Base-by-base conservation (phyloP, 1,140 invertebrate species). In the Drosophila lowei region DNA sequence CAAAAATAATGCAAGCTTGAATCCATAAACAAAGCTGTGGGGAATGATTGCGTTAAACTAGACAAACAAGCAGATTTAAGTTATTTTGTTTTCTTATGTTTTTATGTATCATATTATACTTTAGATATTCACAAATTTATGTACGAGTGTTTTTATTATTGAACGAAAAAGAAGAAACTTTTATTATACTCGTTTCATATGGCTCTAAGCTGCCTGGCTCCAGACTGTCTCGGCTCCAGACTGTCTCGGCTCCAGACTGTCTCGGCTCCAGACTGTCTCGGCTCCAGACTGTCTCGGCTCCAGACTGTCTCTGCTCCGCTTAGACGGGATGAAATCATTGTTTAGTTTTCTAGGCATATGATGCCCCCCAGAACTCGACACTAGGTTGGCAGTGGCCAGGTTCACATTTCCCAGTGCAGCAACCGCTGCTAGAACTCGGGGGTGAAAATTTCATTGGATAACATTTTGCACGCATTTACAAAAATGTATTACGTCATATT, bases 271-370 rank as follows among this genome's bases (percentile, higher is more conserved):
- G 58, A 48, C 50, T 30, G 81, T 81, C 77, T 30, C 11, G 34
- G 9, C 30, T 34, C 30, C 30, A 34, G 8, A 44, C 62, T 53
- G 28, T 34, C 30, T 34, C 7, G 77, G 71, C 81, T 63, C 81
- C 81, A 77, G 58, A 48, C 50, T 30, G 81, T 81, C 77, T 74
- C 65, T 83, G 73, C 83, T 70, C 81, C 83, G 61, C 42, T 62
- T 65, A 55, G 81, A 66, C 81, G 81, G 46, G 78, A 78, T 83
- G 52, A 56, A 47, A 55, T 64, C 71, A 79, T 67, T 66, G 48
- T 74, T 70, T 67, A 50, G 71, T 70, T 57, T 60, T 64, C 55
- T 62, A 50, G 62, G 62, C 61, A 57, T 34, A 52, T 30, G 44
- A 41, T 60, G 43, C 59, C 47, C 49, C 49, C 70, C 56, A 48